phyloP scores from a whole-genome alignment of 1,140 invertebrate species.

The Penaeus indicus region DNA sequence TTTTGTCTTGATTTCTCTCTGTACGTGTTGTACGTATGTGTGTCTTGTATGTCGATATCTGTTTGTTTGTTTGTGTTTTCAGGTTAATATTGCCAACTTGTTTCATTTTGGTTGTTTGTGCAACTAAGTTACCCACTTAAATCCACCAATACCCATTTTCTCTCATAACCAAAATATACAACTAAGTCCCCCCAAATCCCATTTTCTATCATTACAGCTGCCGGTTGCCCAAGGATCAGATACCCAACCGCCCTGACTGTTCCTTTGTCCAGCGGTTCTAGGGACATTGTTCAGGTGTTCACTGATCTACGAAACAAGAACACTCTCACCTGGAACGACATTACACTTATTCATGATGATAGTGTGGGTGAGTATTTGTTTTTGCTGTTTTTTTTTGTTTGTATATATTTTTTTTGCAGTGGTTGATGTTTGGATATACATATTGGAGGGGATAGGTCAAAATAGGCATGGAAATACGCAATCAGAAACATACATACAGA shows the following conservation, averaged over 20 bases:
- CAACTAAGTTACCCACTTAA: no score
- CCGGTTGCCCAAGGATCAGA: constrained; percentile 81
- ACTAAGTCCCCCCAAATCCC: no score
- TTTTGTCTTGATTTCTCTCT: no score
- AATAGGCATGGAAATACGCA: no score
- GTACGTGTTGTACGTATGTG: no score
- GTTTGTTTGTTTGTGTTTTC: no score
- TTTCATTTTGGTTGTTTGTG: no score
- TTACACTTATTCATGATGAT: constrained; percentile 80
- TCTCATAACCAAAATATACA: no score
- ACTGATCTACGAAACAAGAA: constrained; percentile 78
- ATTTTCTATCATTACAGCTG: constrained; percentile 71
- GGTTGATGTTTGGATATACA: not conserved
- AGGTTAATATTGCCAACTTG: no score
- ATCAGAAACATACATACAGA: no score
- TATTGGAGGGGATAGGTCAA: not conserved
- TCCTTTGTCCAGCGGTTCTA: constrained; percentile 76
- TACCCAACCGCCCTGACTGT: constrained; percentile 78
- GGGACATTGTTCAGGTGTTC: constrained; percentile 82
- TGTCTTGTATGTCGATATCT: no score
- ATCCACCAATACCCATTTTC: no score
- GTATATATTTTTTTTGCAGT: not conserved
- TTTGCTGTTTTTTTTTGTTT: not conserved
- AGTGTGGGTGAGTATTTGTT: constrained; percentile 76
- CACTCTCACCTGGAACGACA: constrained; percentile 78